Evolutionary conservation across 2,113 vertebrate genomes (phyloP).

Genomic region (Toxostoma redivivum): DNA sequence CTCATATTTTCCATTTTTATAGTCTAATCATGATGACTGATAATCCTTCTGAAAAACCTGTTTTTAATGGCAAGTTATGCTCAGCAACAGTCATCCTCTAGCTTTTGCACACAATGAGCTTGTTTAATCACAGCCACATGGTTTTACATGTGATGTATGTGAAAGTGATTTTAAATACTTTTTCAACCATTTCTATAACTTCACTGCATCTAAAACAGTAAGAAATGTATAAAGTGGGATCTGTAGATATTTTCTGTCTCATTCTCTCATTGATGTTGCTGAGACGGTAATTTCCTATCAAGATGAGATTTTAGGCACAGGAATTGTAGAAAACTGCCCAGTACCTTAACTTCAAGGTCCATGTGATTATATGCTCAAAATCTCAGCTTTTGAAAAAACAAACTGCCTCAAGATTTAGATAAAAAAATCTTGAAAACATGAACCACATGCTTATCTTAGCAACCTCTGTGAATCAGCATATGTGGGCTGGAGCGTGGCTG

Average conservation of each 20-base stretch:
- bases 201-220: background rate
- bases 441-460: background rate
- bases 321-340: background rate
- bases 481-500: background rate
- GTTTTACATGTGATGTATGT: accelerated
- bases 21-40: background rate
- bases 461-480: accelerated
- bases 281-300: background rate
- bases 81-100: background rate
- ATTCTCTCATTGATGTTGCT: background rate
- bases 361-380: background rate
- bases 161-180: background rate
- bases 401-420: background rate
- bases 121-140: background rate
- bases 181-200: background rate
- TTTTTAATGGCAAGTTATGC: background rate
- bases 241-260: background rate
- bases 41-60: background rate
- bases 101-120: background rate
- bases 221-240: background rate
- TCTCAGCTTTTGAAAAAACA: background rate
- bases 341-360: background rate
- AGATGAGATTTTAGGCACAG: background rate
- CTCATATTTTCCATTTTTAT: background rate
- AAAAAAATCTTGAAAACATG: background rate